Conservation (phyloP, 2,797 vertebrate species). For the Danio kyathit region DNA sequence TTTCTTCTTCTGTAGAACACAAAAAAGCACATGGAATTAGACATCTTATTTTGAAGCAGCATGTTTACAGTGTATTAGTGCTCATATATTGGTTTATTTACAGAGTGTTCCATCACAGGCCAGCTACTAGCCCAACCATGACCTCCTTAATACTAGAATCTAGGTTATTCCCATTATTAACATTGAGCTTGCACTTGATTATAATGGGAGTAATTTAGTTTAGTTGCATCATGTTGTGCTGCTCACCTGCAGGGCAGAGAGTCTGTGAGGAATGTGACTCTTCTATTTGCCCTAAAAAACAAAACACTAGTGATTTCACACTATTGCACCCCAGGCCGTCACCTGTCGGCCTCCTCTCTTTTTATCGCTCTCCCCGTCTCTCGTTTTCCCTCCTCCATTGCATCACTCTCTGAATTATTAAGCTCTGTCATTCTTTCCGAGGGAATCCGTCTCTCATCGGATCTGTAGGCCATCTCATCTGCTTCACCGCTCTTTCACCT, state of each 20-base stretch:
- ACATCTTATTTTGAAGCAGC: not conserved
- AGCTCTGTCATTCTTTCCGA: conserved; percentile 75
- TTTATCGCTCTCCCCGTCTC: conserved; percentile 28
- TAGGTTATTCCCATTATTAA: not conserved
- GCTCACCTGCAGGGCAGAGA: not conserved
- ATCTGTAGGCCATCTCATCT: conserved; percentile 76
- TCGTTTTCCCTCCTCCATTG: conserved; percentile 53
- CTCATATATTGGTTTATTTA: not conserved
- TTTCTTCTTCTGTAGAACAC: too few species aligned
- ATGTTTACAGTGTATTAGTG: not conserved
- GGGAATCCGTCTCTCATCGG: conserved; percentile 71
- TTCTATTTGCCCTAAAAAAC: conserved; percentile 20
- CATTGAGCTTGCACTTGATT: conserved; percentile 12
- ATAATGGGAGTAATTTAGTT: not conserved
- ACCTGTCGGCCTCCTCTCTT: conserved; percentile 43
- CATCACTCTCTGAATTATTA: conserved; percentile 74
- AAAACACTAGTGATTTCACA: conserved; percentile 38
- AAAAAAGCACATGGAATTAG: not conserved
- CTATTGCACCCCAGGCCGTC: conserved; percentile 37
- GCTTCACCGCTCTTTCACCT: conserved; percentile 76
- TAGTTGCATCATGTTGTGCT: conserved; percentile 18
- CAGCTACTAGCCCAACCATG: not conserved
- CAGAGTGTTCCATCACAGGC: not conserved
- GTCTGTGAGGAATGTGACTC: not conserved
- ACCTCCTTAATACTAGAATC: not conserved